Percentiles rank a stretch among this genome's conserved stretches.
Evolutionary conservation across 2,113 vertebrate species (phyloP).

Genomic region (Uria lomvia): DNA sequence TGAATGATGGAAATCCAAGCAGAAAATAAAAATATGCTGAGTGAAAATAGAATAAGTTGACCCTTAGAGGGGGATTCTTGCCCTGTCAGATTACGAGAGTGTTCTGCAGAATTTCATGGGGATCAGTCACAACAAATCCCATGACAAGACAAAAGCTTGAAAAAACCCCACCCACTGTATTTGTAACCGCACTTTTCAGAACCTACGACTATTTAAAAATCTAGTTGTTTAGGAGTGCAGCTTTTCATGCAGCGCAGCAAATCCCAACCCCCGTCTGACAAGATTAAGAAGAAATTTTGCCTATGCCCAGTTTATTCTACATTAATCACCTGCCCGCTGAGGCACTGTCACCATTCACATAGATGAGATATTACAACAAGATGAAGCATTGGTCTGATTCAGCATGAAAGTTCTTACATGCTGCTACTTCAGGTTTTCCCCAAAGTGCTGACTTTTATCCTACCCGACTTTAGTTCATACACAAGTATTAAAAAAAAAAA

Average conservation of each 20-base stretch:
- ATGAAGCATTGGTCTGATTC: slow-evolving; percentile 3
- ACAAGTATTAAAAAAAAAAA: background rate
- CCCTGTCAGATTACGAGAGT: background rate
- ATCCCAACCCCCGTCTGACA: background rate
- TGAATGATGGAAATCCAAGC: background rate
- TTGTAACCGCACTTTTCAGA: background rate
- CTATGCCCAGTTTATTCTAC: background rate
- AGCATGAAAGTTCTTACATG: background rate
- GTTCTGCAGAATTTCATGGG: background rate
- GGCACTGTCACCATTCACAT: background rate
- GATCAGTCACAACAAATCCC: background rate
- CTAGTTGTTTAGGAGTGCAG: background rate
- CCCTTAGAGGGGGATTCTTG: background rate
- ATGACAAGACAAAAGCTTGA: background rate
- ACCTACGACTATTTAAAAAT: background rate
- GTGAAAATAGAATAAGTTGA: background rate
- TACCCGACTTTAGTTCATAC: slow-evolving; percentile 3
- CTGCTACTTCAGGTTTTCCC: slow-evolving; percentile 18
- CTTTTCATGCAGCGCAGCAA: background rate
- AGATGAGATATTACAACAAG: background rate
- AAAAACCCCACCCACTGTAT: background rate
- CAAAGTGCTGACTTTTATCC: slow-evolving; percentile 37
- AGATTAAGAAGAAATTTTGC: background rate
- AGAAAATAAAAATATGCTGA: background rate
- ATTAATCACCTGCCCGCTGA: background rate